phyloP scores from a whole-genome alignment of 2,888 invertebrate species.

The Plutella xylostella region DNA sequence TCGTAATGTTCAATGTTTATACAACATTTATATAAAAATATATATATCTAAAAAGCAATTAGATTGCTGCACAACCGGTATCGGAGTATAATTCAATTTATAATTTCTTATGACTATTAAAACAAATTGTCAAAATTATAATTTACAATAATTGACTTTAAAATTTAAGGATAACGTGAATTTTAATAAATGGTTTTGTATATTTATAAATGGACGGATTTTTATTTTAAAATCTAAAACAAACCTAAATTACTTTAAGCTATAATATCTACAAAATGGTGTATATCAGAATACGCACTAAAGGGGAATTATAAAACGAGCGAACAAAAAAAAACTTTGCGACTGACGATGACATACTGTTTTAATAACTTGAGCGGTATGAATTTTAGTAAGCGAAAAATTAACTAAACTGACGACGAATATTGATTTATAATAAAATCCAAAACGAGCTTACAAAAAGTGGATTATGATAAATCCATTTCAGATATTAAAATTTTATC shows the following conservation, averaged over 20 bases:
- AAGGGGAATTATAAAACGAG: no score
- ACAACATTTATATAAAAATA: slow-evolving; percentile 22
- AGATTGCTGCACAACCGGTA: slow-evolving; percentile 58
- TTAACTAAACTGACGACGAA: no score
- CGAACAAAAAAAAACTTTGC: no score
- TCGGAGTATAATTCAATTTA: slow-evolving; percentile 24
- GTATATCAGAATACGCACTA: background rate
- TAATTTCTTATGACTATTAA: background rate
- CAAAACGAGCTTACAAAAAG: no score
- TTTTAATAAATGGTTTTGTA: slow-evolving; percentile 24
- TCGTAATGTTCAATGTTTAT: no score
- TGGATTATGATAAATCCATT: no score
- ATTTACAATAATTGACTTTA: slow-evolving; percentile 24
- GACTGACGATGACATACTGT: no score
- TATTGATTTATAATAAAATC: no score
- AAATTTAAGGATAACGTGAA: slow-evolving; percentile 25
- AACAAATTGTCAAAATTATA: background rate
- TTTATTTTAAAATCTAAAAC: slow-evolving; percentile 26
- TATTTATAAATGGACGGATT: slow-evolving; percentile 27
- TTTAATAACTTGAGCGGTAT: no score
- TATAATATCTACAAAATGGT: background rate
- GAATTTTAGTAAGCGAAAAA: no score
- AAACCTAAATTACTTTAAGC: no score
- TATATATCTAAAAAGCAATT: slow-evolving; percentile 42
- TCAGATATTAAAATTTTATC: no score